A percentile compares a stretch with the other conserved stretches of the same genome.
These are phyloP conservation scores for Orbicella faveolata DNA, from an alignment of 64 coral and sea anemone genomes.

Conservation along the genomic window DNA sequence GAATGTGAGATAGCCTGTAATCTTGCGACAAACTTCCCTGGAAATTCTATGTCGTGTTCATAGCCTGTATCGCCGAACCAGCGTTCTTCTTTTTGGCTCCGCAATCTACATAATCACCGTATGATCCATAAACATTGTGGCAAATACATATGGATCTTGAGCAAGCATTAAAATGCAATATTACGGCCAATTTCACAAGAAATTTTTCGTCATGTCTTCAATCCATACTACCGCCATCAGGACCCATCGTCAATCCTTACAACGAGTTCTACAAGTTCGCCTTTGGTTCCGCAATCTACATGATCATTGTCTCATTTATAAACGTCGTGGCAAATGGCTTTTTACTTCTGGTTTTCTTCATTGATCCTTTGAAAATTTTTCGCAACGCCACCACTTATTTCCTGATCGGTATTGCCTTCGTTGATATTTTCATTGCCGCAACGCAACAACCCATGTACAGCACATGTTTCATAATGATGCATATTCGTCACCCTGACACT, in stretches of 20 bases:
- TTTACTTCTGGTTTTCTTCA: background rate
- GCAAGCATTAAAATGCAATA: background rate
- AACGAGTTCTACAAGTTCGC: background rate
- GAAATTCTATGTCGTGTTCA: too few species aligned
- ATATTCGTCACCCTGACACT: background rate
- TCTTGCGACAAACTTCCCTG: too few species aligned
- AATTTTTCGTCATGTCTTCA: too few species aligned
- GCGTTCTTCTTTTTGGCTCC: too few species aligned
- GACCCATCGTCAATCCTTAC: background rate
- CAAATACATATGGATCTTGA: background rate
- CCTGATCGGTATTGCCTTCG: background rate
- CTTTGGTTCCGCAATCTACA: conserved; percentile 6
- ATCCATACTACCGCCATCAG: too few species aligned
- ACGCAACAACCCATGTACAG: background rate
- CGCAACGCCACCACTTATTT: background rate
- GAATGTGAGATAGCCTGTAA: too few species aligned
- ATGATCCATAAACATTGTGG: background rate
- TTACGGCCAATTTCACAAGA: too few species aligned
- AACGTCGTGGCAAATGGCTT: background rate
- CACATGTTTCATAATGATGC: background rate
- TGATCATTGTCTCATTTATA: background rate
- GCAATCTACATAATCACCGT: background rate
- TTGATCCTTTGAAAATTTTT: background rate
- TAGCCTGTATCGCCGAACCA: too few species aligned
- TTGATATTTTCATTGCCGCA: background rate